phyloP scores from a whole-genome alignment of 2,113 vertebrate species.

The Burhinus oedicnemus region DNA sequence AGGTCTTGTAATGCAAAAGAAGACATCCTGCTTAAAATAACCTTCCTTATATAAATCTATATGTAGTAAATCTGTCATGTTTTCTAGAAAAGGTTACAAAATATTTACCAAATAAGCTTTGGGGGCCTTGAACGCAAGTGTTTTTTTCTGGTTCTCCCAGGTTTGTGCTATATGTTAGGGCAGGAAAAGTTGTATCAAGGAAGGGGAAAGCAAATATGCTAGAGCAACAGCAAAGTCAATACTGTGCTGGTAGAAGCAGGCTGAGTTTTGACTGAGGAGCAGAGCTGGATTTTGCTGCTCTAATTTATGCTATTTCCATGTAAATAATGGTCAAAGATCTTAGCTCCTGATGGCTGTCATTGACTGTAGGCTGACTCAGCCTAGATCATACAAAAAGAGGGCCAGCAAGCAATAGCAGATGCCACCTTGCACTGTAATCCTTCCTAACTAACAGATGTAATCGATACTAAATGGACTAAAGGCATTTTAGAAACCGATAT shows the following conservation, averaged over 20 bases:
- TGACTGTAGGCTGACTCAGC: neutral
- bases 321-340: neutral
- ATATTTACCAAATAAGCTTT: neutral
- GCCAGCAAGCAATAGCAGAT: neutral
- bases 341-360: neutral
- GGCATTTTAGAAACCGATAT: neutral
- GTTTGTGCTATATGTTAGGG: neutral
- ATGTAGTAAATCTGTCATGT: neutral
- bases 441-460: neutral
- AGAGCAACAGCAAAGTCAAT: neutral
- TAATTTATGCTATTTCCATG: neutral
- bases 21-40: neutral
- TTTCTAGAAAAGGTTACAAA: neutral
- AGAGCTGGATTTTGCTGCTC: neutral
- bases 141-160: neutral
- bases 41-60: neutral
- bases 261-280: neutral
- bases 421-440: neutral
- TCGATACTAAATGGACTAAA: neutral
- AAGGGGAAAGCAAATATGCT: neutral
- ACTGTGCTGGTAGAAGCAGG: neutral
- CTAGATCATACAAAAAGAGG: neutral
- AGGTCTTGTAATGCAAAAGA: neutral
- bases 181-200: neutral
- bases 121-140: neutral